These are phyloP conservation scores for Leuciscus waleckii DNA, from an alignment of 2,797 vertebrate genomes.

Conservation along the genomic window DNA sequence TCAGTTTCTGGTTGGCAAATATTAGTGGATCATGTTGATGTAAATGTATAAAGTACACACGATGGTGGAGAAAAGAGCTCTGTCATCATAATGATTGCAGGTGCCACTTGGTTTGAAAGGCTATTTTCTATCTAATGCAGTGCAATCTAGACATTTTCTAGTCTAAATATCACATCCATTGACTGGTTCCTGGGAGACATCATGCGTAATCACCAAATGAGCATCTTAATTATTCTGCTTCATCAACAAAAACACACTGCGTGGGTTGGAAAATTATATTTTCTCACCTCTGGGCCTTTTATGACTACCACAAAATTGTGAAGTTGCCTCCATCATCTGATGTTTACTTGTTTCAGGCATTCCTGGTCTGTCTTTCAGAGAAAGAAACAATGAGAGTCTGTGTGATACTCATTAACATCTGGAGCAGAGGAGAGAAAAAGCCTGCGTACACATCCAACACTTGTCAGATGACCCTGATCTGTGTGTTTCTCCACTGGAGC, in stretches of 20 bases:
- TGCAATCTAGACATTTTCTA: background rate
- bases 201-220: constrained; percentile 19
- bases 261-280: background rate
- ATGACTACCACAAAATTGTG: background rate
- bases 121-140: background rate
- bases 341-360: background rate
- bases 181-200: background rate
- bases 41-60: no score
- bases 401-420: constrained; percentile 72
- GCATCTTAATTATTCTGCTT: background rate
- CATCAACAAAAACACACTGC: background rate
- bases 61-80: background rate
- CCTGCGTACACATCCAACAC: constrained; percentile 65
- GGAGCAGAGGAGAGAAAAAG: constrained; percentile 68
- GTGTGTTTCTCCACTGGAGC: background rate
- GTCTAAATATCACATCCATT: background rate
- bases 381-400: constrained; percentile 56
- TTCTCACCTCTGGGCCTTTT: background rate
- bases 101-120: background rate
- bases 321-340: constrained; percentile 21
- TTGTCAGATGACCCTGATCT: constrained; percentile 34
- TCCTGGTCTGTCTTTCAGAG: constrained; percentile 21
- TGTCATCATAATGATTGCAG: background rate
- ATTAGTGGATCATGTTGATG: background rate
- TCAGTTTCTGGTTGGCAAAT: background rate